Evolutionary conservation across 1,140 invertebrate species (phyloP).

Genomic region (Limonius californicus): DNA sequence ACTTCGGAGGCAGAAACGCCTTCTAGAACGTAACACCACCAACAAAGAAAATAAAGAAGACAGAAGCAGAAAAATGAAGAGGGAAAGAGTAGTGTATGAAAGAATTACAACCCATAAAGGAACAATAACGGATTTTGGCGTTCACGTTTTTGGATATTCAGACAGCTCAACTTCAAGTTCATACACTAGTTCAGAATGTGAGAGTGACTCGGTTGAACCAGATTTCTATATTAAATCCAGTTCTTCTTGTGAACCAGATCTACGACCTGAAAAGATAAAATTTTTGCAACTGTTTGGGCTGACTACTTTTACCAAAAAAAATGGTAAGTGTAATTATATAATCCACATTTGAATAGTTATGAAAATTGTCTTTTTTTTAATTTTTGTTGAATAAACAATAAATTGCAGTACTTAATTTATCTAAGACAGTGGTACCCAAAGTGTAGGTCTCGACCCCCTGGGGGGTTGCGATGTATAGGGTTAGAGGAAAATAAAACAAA

Average conservation of each 20-base stretch:
- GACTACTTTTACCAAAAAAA: conserved; percentile 38
- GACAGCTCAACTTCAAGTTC: conserved; percentile 32
- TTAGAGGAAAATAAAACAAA: too few species aligned
- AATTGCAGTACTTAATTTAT: too few species aligned
- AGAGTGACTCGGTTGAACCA: conserved; percentile 25
- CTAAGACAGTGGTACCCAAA: too few species aligned
- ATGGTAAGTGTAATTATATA: conserved; percentile 34
- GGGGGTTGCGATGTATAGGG: too few species aligned
- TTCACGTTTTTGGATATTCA: conserved; percentile 31
- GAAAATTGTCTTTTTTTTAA: too few species aligned
- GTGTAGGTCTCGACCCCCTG: too few species aligned
- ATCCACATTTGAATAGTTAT: too few species aligned
- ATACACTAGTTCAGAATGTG: conserved; percentile 33
- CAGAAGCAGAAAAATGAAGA: conserved; percentile 20
- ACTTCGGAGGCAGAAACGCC: conserved; percentile 19
- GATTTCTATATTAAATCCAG: conserved; percentile 39
- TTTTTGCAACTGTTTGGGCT: conserved; percentile 40
- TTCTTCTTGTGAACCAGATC: conserved; percentile 32
- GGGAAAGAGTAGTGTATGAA: conserved; percentile 15
- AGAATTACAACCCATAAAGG: conserved; percentile 19
- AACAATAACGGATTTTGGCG: conserved; percentile 27
- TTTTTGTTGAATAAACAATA: too few species aligned
- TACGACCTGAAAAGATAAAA: conserved; percentile 31
- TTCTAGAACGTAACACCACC: background rate
- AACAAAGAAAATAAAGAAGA: conserved; percentile 19